Evolutionary conservation across 2,888 invertebrate genomes (phyloP).

Genomic region (Amphipoea lucens): DNA sequence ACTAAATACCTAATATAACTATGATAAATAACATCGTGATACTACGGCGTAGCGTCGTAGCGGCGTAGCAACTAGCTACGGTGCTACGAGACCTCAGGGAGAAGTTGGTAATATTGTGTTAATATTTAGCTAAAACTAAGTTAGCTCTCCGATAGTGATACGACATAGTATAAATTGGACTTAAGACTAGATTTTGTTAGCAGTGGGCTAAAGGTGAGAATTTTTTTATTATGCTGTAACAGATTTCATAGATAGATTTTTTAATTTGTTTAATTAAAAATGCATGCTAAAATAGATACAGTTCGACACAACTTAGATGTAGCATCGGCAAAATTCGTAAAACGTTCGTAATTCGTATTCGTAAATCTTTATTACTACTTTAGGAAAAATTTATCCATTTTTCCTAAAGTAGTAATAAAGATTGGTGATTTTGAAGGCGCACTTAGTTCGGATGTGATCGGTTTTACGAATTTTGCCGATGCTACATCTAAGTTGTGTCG

Average conservation of each 20-base stretch:
- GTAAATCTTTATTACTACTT: too few species aligned
- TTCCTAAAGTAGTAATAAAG: too few species aligned
- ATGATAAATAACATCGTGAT: slow-evolving; percentile 4
- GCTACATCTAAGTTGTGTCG: too few species aligned
- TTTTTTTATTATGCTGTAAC: neutral
- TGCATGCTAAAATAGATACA: neutral
- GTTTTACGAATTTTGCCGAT: too few species aligned
- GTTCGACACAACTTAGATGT: too few species aligned
- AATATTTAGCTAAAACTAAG: slow-evolving; percentile 47
- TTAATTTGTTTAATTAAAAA: neutral
- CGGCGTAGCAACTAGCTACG: slow-evolving; percentile 54
- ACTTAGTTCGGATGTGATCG: too few species aligned
- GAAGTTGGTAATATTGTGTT: slow-evolving; percentile 34
- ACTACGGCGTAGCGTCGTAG: slow-evolving; percentile 50
- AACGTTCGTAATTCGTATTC: too few species aligned
- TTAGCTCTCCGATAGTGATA: slow-evolving; percentile 18
- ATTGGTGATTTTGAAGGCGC: too few species aligned
- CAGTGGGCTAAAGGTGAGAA: neutral
- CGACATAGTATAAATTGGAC: slow-evolving; percentile 2
- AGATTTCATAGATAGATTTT: neutral
- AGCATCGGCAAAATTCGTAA: too few species aligned
- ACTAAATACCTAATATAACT: neutral
- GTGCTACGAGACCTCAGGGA: slow-evolving; percentile 64
- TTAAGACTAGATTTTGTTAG: neutral
- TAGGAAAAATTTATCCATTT: too few species aligned